A percentile compares a stretch with the other conserved stretches of the same genome.
Evolutionary conservation across 2,888 invertebrate species (phyloP).

Genomic region (Palloptera scutellata): DNA sequence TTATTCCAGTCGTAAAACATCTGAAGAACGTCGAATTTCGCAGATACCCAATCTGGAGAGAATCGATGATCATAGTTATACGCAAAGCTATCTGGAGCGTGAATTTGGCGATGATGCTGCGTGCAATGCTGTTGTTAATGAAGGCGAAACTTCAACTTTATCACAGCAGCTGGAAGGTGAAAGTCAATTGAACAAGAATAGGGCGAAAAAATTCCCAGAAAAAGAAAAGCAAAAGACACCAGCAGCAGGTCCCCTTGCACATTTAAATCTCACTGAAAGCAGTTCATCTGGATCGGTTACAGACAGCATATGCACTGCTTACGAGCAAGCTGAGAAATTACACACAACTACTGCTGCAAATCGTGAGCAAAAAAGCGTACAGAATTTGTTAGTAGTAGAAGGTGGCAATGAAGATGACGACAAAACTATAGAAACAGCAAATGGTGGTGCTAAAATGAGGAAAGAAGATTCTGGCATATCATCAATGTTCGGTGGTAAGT

Average conservation of each 20-base stretch:
- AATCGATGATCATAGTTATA: constrained; percentile 61
- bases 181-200: constrained; percentile 17
- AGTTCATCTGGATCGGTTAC: constrained; percentile 72
- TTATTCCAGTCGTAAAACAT: constrained; percentile 58
- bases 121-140: neutral
- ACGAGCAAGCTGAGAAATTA: constrained; percentile 64
- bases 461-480: constrained; percentile 53
- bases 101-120: constrained; percentile 43
- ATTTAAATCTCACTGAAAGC: constrained; percentile 68
- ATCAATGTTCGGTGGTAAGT: constrained; percentile 65
- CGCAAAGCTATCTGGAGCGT: constrained; percentile 49
- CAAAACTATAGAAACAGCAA: constrained; percentile 19
- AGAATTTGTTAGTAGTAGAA: constrained; percentile 36
- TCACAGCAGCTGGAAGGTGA: constrained; percentile 15
- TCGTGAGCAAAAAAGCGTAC: constrained; percentile 32
- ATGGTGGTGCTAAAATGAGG: constrained; percentile 34
- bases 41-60: constrained; percentile 65
- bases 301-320: constrained; percentile 70
- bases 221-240: constrained; percentile 1
- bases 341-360: constrained; percentile 16
- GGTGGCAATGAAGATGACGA: constrained; percentile 23
- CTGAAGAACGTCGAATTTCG: constrained; percentile 66
- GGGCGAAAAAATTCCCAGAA: constrained; percentile 31
- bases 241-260: constrained; percentile 42
- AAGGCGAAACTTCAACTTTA: neutral